Evolutionary conservation across 1,140 invertebrate species (phyloP), one percentile per base, ranked within the genome.

Genomic region (Drosophila prosaltans): DNA sequence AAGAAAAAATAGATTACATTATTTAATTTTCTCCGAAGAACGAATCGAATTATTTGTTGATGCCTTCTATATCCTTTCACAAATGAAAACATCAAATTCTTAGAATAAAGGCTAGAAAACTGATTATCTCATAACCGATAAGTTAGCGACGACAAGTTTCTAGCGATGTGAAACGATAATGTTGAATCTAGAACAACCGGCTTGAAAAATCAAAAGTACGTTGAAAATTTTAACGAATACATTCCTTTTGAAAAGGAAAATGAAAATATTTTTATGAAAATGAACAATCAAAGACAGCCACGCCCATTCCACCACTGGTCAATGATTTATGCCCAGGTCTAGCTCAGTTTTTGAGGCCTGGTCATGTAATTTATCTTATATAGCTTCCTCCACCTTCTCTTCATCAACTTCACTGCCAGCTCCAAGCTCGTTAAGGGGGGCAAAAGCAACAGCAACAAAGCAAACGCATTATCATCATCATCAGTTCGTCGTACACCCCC

Each of bases 401-500:
- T 9, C 57, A 24, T 21, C 30, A 39, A 24, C 57, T 59, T 59
- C 68, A 30, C 21, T 41, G 28, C 24, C 69, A 57, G 54, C 65
- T 43, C 30, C 61, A 51, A 36, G 85, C 85, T 89, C 84, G 84
- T 89, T 89, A 89, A 74, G 78, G 69, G 69, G 57, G 43, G 21
- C 79, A 77, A 89, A 89, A 71, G 72, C 80, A 88, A 89, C 81
- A 51, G 64, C 51, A 28, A 88, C 80, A 89, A 89, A 73, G 72
- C 80, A 88, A 89, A 84, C 77, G 78, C 85, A 84, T 89, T 89
- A 89, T 89, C 84, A 89, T 90, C 85, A 84, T 90, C 78, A 89
- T 80, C 80, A 80, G 67, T 76, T 70, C 36, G 32, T 70, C 36
- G 26, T 61, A n/a, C 45, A 21, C 55, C 51, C 61, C 36, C 61